Base-by-base conservation (phyloP, 1,140 invertebrate genomes). In the Laupala kohalensis region DNA sequence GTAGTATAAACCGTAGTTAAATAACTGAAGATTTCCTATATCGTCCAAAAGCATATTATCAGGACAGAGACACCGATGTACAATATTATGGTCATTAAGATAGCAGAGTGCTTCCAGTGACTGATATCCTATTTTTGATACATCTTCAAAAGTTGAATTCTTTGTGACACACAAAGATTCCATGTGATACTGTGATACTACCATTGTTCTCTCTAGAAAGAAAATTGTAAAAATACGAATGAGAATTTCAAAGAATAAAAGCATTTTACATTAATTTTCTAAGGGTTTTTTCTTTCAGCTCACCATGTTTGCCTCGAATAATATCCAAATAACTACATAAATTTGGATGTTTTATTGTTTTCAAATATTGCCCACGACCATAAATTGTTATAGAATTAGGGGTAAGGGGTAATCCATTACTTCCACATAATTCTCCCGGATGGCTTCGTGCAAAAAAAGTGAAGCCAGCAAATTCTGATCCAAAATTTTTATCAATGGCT, bases 371-470 rank as follows among this genome's bases (percentile, higher is more conserved):
- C 69, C 95, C 92, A 77, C 89, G 86, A 23, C 96, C 96, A 70
- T 95, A 84, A 77, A 98, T 96, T 71, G 92, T 92, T 70, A 98
- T 95, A 0, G 95, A 97, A 82, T 97, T 97, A 24, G 95, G 95
- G 3, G 96, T 98, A 13, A 98, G 81, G 0, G 96, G 96, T 30
- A 98, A 82, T 19, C 96, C 96, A 84, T 98, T 98, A 71, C 92
- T 94, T 9, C 95, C 96, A 83, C 96, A 98, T 70, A 90, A 89
- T 83, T 98, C 95, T 72, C 90, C 90, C 62, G 93, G 90, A 81
- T 97, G 93, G 78, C 89, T 89, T 77, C 89, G 90, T 0, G 95
- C 94, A 82, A 96, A 95, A 81, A 94, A 96, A 66, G 94, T 96
- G 75, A 90, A 88, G 25, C 92, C 91, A 28, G 92, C 93, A 78